These are phyloP conservation scores for Holothuria scabra DNA, from an alignment of 53 echinoderm and acorn worm species.

Conservation along the genomic window DNA sequence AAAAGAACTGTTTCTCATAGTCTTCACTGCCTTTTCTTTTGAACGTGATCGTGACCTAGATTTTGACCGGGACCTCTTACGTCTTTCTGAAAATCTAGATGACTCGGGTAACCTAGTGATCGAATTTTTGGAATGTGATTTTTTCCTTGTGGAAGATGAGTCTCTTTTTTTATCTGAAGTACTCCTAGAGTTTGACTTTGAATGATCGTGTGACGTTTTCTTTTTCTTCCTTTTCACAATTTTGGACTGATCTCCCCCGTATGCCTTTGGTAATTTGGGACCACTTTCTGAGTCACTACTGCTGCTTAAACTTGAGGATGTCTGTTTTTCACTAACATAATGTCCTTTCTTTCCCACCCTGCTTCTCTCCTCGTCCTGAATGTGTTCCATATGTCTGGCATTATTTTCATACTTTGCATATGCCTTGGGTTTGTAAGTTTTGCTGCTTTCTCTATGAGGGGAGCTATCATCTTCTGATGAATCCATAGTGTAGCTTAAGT, in stretches of 20 bases:
- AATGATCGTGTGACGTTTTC: background rate
- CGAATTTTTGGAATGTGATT: background rate
- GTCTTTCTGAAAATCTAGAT: background rate
- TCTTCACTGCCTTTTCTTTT: no score
- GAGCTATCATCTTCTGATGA: slow-evolving; percentile 19
- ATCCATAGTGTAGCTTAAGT: background rate
- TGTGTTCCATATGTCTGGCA: slow-evolving; percentile 24
- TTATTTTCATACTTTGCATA: slow-evolving; percentile 38
- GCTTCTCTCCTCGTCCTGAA: slow-evolving; percentile 31
- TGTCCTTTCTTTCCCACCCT: slow-evolving; percentile 42
- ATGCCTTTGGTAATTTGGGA: slow-evolving; percentile 15
- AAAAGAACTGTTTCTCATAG: no score
- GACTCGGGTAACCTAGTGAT: background rate
- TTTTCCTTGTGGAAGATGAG: background rate
- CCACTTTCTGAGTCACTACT: slow-evolving; percentile 6
- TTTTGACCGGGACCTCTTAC: slow-evolving; percentile 7
- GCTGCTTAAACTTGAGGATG: slow-evolving; percentile 25
- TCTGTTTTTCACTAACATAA: slow-evolving; percentile 20
- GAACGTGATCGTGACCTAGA: background rate
- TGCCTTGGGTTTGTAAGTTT: slow-evolving; percentile 19
- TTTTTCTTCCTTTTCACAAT: background rate
- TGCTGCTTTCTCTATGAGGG: background rate
- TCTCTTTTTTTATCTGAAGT: background rate
- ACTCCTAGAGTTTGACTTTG: background rate
- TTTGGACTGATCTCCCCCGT: slow-evolving; percentile 3